phyloP scores from a whole-genome alignment of 2,797 vertebrate species.

The Gambelia wislizenii region DNA sequence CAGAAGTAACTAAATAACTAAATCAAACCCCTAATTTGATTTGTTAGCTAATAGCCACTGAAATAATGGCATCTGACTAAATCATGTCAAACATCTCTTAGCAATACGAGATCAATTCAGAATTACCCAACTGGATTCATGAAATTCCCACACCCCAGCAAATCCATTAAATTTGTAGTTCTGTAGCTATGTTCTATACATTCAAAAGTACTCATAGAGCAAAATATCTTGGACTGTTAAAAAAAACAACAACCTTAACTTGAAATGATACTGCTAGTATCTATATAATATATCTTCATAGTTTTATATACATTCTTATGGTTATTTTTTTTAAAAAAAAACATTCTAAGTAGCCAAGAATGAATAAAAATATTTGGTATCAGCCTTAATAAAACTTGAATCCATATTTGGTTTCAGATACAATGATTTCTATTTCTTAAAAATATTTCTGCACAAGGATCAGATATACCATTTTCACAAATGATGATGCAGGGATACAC shows the following conservation, averaged over 20 bases:
- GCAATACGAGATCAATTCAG: not conserved
- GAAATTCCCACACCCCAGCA: not conserved
- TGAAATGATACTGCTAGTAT: constrained; percentile 1
- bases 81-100: not conserved
- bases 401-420: not conserved
- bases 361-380: not conserved
- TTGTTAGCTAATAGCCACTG: not conserved
- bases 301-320: not conserved
- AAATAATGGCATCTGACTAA: not conserved
- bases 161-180: not conserved
- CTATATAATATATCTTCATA: not conserved
- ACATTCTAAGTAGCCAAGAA: not conserved
- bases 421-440: not conserved
- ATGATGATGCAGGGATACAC: not conserved
- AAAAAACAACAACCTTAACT: not conserved
- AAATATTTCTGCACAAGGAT: not conserved
- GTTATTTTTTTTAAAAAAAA: not conserved
- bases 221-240: not conserved
- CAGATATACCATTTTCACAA: not conserved
- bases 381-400: not conserved
- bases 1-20: not conserved
- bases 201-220: not conserved
- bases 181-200: too few species aligned
- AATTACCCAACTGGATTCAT: not conserved
- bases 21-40: constrained; percentile 1